Base-by-base conservation (phyloP, 2,888 invertebrate species). In the Acleris cristana region DNA sequence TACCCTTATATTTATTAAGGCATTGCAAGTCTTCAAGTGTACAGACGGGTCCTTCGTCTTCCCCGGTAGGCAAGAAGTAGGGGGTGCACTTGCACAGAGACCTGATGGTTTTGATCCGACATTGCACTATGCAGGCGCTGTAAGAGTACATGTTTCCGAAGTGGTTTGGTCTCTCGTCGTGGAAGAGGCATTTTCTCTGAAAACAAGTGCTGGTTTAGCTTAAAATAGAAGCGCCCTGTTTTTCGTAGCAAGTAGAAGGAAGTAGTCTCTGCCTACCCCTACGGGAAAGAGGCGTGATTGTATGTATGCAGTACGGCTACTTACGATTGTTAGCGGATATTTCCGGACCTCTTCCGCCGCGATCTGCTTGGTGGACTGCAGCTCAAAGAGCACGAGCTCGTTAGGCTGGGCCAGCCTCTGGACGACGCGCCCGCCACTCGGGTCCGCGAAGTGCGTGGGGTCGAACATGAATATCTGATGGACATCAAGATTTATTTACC, bases 1-100 rank as follows among this genome's bases (percentile, higher is more conserved):
- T 51, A 95, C 95, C 93, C 84, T 83, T 87, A 74, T 93, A 93
- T 73, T 90, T 91, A 69, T 88, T 84, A 5, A 95, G 81, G 70
- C 95, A 95, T 30, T 67, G 73, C 64, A 90, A 72, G 58, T 90
- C 75, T 1, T 81, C 77, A 2, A 92, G 65, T 0, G 83, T 81
- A 64, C 93, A 93, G 1, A 80, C 64, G 0, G 72, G 78, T 0
- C 68, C 72, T 0, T 73, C 69, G 1, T 72, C 49, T 0, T 64
- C 72, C 0, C 76, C 74, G n/a, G 73, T 74, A 0, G 94, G 94
- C 61, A 93, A 76, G 76, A 87, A 94, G 77, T 93, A 95, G 0
- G 95, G 95, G 10, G 93, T 83, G 71, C 95, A 95, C 44, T 89
- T 89, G 75, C 95, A 95, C 0, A 94, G 79, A 0, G 93, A 87